Evolutionary conservation across 2,888 invertebrate species (phyloP), one percentile per base, ranked within the genome.

Genomic region (Euzophera pinguis): DNA sequence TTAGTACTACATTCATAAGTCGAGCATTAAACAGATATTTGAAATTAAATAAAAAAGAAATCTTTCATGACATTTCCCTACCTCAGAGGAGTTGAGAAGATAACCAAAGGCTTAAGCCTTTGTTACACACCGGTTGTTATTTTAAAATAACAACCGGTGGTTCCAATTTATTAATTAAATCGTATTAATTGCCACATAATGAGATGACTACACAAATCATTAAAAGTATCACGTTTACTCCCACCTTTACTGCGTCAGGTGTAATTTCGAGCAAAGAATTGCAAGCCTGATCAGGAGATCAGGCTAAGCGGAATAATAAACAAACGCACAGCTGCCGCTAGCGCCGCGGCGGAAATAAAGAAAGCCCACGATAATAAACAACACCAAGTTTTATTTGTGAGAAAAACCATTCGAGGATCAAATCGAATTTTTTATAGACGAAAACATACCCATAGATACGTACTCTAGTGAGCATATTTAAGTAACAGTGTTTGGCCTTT

Each of bases 361-460:
- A 82, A 77, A 75, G 73, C 75, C 69, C 64, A 67, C 71, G 69
- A 73, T 78, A 78, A 78, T 81, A 84, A 83, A 82, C 77, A 81
- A 79, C 74, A 71, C 69, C 68, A 67, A 78, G 78, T 79, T 82
- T 80, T 84, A 82, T 83, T 84, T 83, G 84, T 76, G n/a, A 77
- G 78, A 73, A 71, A 76, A 78, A 80, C 80, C 81, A 84, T 84
- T 83, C 78, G 76, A 78, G 78, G 80, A 78, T 77, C 74, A 77
- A 74, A 73, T 71, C 69, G 71, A 71, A 69, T 69, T 68, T 73
- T 71, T 67, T 65, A 64, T 69, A 73, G 67, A 70, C 73, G 73
- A 80, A 78, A 77, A 77, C 75, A 75, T 73, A 68, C 64, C 61
- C 60, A 61, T 60, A 64, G 62, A 71, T 70, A 67, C 62, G 65